Evolutionary conservation across 1,140 invertebrate genomes (phyloP).

Genomic region (Drosophila aff.): DNA sequence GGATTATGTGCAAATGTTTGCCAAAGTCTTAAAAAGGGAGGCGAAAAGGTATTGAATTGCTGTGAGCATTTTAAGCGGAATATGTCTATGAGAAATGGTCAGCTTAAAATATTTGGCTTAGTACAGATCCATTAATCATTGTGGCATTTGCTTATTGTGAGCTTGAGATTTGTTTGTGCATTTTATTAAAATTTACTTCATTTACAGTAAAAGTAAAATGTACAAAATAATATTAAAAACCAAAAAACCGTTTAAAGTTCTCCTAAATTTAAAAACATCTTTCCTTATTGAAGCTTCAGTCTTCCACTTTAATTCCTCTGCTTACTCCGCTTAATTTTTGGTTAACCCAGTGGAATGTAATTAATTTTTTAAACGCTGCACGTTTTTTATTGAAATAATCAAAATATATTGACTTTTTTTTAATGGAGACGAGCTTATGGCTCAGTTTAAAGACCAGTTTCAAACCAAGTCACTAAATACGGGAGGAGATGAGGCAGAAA

Average conservation of each 20-base stretch:
- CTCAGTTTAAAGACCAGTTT: constrained; percentile 19
- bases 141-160: constrained; percentile 21
- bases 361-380: constrained; percentile 43
- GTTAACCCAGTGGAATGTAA: constrained; percentile 10
- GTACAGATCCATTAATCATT: constrained; percentile 61
- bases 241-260: not conserved
- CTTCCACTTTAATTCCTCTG: not conserved
- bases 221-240: not conserved
- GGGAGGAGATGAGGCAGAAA: not conserved
- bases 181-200: not conserved
- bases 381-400: constrained; percentile 66
- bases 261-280: not conserved
- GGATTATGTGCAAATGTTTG: constrained; percentile 75
- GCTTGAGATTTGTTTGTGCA: constrained; percentile 15
- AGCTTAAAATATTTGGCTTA: constrained; percentile 1
- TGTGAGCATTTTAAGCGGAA: constrained; percentile 43
- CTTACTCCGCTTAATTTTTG: not conserved
- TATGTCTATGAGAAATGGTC: constrained; percentile 33
- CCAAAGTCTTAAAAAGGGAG: constrained; percentile 32
- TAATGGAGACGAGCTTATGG: no score
- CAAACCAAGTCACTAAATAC: constrained; percentile 4
- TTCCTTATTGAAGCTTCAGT: no score
- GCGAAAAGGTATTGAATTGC: constrained; percentile 55
- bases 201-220: not conserved
- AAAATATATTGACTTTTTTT: constrained; percentile 57